Evolutionary conservation across 2,113 vertebrate genomes (phyloP), one percentile per base, ranked within the genome.

Genomic region (Sinocyclocheilus anshuiensis): DNA sequence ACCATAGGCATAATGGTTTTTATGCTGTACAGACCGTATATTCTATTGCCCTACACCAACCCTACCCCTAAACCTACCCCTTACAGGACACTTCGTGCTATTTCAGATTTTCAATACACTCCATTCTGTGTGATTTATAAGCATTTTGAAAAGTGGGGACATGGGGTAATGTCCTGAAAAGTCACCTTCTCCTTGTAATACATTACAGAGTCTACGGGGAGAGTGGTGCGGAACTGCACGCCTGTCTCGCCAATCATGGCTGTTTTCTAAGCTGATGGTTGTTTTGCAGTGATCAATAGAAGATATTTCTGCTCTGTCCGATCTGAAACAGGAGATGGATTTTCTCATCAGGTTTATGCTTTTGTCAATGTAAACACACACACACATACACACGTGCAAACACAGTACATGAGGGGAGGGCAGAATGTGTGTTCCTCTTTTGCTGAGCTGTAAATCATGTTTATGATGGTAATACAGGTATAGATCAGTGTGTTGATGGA

Each of bases 401-500:
- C 81, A 29, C 69, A 53, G 77, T 57, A 76, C 84, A 81, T 18
- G 63, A 88, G 74, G 53, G 67, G 26, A 89, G 85, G 77, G 33
- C 7, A 42, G 81, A 33, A 57, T 72, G 81, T 72, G 71, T 80
- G 83, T 71, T 87, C 33, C 80, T 26, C 80, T 75, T 59, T 77
- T 67, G 61, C 36, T 3, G 63, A 22, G 72, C 87, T 85, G 77
- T 82, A 87, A 86, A 84, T 87, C 84, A 88, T 86, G 57, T 86
- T 88, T 86, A 63, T 84, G 77, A 82, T 77, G 80, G 88, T 90
- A 83, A 83, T 83, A 55, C 86, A 89, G 87, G 71, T 86, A 86
- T 84, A 88, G 87, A 87, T 91, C 83, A 90, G 88, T 86, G 85
- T 83, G 83, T 88, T 89, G 87, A 86, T 91, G 86, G 71, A 84